Base-by-base conservation (phyloP, 2,888 invertebrate genomes). In the Hydrotaea cyrtoneurina region DNA sequence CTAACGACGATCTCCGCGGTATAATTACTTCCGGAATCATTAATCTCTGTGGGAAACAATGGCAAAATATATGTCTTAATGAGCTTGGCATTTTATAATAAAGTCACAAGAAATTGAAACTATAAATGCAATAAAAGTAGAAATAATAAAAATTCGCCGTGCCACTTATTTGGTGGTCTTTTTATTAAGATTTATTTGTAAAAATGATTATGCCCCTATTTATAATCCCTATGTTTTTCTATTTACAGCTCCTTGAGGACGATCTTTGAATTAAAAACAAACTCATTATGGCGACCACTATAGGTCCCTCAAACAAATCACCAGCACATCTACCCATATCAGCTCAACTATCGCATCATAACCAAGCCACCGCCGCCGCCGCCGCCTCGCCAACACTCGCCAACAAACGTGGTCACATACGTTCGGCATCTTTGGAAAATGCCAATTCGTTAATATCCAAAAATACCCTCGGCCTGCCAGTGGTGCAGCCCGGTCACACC, bases 361-460 rank as follows among this genome's bases (percentile, higher is more conserved):
- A 62, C 4, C 62, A 69, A 46, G 13, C n/a, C 11, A 10, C 39
- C 13, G 4, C 78, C 66, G 3, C 50, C 11, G 11, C 39, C 1
- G 7, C 77, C 66, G 39, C 83, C 11, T 80, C 87, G 4, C 82
- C 87, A 2, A 79, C 87, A 2, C 31, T 88, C 59, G 87, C 86
- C 1, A n/a, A n/a, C n/a, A 91, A 90, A 86, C 92, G 92, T 7
- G 92, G 92, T 15, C 92, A 92, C 86, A 91, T 90, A 86, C 90
- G 92, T 15, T 92, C 92, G 66, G 90, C 92, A 10, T 92, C 92
- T 71, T 86, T 92, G 85, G 92, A 92, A 88, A 92, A 90, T 78
- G 88, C 88, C 72, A 88, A 89, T 86, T 85, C 89, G 4, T 83
- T 90, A 64, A 83, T 88, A 46, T 87, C 89, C 23, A 90, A 90